phyloP scores from a whole-genome alignment of 2,797 vertebrate species.

The Manis javanica region DNA sequence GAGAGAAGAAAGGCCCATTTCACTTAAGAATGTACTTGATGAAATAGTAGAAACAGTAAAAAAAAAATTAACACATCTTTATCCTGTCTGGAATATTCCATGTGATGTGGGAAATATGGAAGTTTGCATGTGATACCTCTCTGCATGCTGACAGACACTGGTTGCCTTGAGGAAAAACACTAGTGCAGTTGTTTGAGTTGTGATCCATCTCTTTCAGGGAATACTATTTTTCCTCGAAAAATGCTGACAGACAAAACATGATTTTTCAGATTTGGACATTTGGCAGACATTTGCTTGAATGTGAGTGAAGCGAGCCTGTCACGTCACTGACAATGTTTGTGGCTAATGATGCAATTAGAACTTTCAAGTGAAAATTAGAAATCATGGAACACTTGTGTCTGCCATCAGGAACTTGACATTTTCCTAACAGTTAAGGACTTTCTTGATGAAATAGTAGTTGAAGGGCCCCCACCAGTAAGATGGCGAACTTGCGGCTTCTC shows the following conservation, averaged over 20 bases:
- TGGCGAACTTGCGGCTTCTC: no score
- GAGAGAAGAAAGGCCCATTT: neutral
- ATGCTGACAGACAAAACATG: neutral
- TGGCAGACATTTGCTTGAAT: neutral
- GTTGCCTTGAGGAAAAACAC: neutral
- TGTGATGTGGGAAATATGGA: neutral
- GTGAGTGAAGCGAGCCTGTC: neutral
- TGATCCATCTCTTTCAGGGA: neutral
- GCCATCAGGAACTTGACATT: neutral
- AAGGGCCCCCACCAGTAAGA: no score
- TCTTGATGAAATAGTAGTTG: neutral
- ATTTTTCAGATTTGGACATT: neutral
- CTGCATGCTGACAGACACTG: neutral
- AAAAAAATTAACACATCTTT: neutral
- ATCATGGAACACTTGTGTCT: neutral
- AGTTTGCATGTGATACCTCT: no score
- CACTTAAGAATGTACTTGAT: neutral
- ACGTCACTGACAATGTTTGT: neutral
- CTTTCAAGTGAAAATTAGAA: neutral
- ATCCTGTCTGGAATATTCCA: neutral
- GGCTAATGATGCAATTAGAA: neutral
- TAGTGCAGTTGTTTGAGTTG: neutral
- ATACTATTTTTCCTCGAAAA: neutral
- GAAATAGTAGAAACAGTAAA: neutral
- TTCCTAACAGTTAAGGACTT: neutral